Conservation (phyloP, 2,888 invertebrate genomes). For the Cheilosia soror region DNA sequence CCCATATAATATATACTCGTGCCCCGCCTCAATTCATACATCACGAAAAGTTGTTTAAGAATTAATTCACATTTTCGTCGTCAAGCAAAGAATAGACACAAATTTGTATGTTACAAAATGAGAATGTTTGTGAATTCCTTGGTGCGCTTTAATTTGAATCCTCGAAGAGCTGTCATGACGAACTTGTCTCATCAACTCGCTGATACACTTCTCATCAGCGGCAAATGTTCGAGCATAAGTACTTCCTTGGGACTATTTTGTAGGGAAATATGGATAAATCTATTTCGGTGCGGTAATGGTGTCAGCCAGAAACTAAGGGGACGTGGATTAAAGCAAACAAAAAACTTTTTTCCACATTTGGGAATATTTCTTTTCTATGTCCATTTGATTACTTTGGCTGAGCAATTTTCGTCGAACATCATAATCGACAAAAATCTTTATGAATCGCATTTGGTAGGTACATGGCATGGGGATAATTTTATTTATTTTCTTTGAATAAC, state of each 20-base stretch:
- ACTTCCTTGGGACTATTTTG: constrained; percentile 60
- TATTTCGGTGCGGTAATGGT: neutral
- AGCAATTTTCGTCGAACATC: constrained; percentile 26
- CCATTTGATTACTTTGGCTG: constrained; percentile 57
- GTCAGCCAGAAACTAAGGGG: neutral
- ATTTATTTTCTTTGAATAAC: neutral
- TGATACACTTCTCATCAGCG: constrained; percentile 46
- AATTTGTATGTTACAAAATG: constrained; percentile 8
- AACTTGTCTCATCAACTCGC: constrained; percentile 47
- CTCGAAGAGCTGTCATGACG: constrained; percentile 54
- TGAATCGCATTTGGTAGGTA: constrained; percentile 35
- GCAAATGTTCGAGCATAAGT: constrained; percentile 25
- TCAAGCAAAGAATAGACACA: neutral
- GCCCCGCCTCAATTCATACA: constrained; percentile 4
- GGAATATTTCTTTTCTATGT: constrained; percentile 47
- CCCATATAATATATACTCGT: neutral
- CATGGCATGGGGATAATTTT: neutral
- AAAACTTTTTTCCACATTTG: constrained; percentile 52
- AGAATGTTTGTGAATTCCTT: constrained; percentile 23
- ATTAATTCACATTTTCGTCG: constrained; percentile 44
- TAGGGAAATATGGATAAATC: constrained; percentile 51
- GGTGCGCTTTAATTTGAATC: constrained; percentile 47
- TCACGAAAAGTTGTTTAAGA: constrained; percentile 56
- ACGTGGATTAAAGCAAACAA: neutral
- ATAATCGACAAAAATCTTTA: constrained; percentile 57